A percentile compares a stretch with the other conserved stretches of the same genome.
These are phyloP conservation scores for Cyaniris semiargus DNA, from an alignment of 2,888 invertebrate species.

Conservation along the genomic window DNA sequence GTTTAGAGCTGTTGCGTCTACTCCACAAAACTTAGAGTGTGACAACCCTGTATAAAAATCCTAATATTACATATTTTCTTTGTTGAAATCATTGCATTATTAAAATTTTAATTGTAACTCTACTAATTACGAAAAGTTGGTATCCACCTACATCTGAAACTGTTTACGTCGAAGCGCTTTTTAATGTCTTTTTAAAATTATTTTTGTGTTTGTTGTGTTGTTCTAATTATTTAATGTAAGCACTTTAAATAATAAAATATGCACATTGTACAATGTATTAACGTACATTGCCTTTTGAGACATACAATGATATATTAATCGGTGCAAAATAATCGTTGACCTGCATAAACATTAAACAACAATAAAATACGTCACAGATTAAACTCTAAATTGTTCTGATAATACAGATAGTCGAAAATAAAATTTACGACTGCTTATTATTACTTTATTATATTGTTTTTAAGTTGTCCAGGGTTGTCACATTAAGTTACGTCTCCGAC, in stretches of 20 bases:
- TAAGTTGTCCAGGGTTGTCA: conserved; percentile 33
- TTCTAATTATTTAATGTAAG: neutral
- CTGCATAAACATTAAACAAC: neutral
- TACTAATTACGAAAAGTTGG: neutral
- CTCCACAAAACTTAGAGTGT: conserved; percentile 2
- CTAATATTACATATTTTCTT: neutral
- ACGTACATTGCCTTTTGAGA: neutral
- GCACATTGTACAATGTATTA: neutral
- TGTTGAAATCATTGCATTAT: neutral
- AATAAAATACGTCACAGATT: conserved; percentile 7
- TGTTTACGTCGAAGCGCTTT: neutral
- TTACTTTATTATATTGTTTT: conserved; percentile 5
- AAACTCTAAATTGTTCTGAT: neutral
- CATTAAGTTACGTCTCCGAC: conserved; percentile 34
- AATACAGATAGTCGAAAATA: neutral
- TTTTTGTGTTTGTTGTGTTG: no score
- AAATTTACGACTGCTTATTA: conserved; percentile 1
- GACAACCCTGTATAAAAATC: conserved; percentile 17
- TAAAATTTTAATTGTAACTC: neutral
- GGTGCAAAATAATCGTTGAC: conserved; percentile 13
- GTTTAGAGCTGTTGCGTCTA: conserved; percentile 23
- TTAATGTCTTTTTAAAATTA: neutral
- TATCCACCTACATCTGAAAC: neutral
- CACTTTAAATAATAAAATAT: neutral
- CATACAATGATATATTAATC: neutral